phyloP scores from a whole-genome alignment of 1,140 invertebrate genomes.

The Episyrphus balteatus region DNA sequence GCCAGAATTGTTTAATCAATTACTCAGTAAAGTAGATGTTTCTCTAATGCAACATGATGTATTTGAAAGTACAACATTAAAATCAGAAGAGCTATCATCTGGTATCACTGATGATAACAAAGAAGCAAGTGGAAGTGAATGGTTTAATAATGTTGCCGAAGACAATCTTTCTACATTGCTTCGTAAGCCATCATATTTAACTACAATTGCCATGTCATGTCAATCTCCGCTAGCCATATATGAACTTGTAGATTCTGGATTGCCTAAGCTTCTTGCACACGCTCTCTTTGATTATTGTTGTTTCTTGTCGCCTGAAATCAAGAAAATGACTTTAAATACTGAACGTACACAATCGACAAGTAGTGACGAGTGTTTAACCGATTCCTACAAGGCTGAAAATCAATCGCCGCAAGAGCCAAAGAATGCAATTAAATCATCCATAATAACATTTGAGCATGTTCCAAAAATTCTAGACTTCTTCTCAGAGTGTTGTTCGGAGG shows the following conservation, averaged over 20 bases:
- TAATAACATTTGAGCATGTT: constrained; percentile 30
- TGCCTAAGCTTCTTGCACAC: constrained; percentile 54
- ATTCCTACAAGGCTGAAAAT: constrained; percentile 39
- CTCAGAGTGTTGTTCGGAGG: constrained; percentile 64
- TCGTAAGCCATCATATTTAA: constrained; percentile 52
- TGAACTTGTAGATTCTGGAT: constrained; percentile 62
- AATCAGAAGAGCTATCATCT: neutral
- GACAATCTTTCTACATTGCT: constrained; percentile 40
- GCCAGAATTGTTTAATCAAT: constrained; percentile 59
- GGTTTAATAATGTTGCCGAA: constrained; percentile 41
- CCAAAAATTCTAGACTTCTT: constrained; percentile 68
- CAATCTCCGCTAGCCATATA: constrained; percentile 63
- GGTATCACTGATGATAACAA: constrained; percentile 62
- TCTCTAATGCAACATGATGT: constrained; percentile 42
- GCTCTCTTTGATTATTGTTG: constrained; percentile 47
- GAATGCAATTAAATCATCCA: constrained; percentile 6
- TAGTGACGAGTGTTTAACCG: constrained; percentile 30
- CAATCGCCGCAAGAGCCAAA: constrained; percentile 7
- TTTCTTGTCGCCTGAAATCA: constrained; percentile 12
- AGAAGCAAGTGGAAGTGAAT: constrained; percentile 42
- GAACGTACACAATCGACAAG: neutral
- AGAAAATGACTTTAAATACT: neutral
- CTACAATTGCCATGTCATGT: constrained; percentile 61
- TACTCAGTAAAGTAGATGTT: constrained; percentile 64
- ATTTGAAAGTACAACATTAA: constrained; percentile 43